Evolutionary conservation across 2,797 vertebrate genomes (phyloP).

Genomic region (Notolepis coatsorum): DNA sequence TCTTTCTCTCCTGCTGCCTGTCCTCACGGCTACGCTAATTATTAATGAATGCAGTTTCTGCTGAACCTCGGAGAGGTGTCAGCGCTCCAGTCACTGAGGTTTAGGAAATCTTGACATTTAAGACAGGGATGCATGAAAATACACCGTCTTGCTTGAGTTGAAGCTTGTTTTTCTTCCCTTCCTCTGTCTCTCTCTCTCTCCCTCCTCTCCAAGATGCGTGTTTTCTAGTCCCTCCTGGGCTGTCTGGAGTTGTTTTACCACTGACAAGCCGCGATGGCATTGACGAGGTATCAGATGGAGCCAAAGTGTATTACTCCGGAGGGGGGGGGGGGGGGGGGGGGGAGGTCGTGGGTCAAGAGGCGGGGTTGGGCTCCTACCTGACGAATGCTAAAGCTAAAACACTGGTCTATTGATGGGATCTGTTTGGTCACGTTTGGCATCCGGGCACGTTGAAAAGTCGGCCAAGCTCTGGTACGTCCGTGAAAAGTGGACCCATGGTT

Average conservation of each 20-base stretch:
- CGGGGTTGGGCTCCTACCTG: conserved; percentile 44
- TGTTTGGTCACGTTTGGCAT: conserved; percentile 10
- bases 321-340: conserved; percentile 53
- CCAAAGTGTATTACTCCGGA: conserved; percentile 76
- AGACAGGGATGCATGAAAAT: conserved; percentile 86
- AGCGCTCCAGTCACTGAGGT: conserved; percentile 75
- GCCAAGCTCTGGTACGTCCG: conserved; percentile 42
- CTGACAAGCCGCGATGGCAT: conserved; percentile 75
- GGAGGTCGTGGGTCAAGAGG: conserved; percentile 62
- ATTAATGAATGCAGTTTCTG: conserved; percentile 86
- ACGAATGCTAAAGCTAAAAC: conserved; percentile 54
- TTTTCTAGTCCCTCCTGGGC: conserved; percentile 77
- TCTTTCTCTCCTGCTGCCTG: conserved; percentile 49
- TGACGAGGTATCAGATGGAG: conserved; percentile 81
- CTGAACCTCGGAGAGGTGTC: conserved; percentile 85
- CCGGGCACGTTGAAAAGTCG: conserved; percentile 12
- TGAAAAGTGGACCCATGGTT: conserved; percentile 36
- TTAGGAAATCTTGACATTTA: conserved; percentile 85
- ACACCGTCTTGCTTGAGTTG: conserved; percentile 84
- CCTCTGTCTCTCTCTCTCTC: conserved; percentile 45
- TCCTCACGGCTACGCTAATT: conserved; percentile 78
- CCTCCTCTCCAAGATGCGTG: conserved; percentile 66
- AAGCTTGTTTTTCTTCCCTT: conserved; percentile 71
- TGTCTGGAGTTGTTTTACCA: conserved; percentile 77
- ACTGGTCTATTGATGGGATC: background rate